Evolutionary conservation across 2,797 vertebrate species (phyloP), one percentile per base, ranked within the genome.

Genomic region (Hyperoplus lanceolatus): DNA sequence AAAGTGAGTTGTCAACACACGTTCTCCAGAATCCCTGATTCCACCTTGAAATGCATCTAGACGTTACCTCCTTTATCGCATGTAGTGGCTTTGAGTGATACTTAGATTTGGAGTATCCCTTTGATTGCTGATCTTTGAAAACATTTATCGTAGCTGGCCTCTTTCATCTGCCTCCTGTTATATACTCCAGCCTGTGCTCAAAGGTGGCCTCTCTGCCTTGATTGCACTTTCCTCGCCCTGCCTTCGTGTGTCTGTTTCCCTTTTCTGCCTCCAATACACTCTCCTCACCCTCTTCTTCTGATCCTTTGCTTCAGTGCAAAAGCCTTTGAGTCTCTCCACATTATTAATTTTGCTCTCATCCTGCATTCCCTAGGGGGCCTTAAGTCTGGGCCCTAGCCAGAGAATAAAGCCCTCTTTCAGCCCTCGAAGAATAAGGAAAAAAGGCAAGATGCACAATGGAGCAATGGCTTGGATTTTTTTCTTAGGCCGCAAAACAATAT

Each of bases 341-440:
- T 91, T 93, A 95, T 94, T 92, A 91, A 93, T 94, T 93, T 90
- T 87, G 68, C 82, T 92, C 91, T 94, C 92, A 93, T 94, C 91
- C 89, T 57, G n/a, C 62, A 9, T 80, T 88, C 86, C 85, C 92
- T 60, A 1, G 84, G 86, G 83, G 79, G 81, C 85, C 86, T 77
- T 83, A 83, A 90, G 74, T 81, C 80, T 55, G 67, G 70, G 39
- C n/a, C 81, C 79, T 55, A 65, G 81, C 75, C 80, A 77, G 65
- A 87, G 71, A 91, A 84, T 87, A 88, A 90, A 90, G 85, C 77
- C 29, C 68, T 80, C 77, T 87, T 80, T 77, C 49, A 84, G 77
- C 63, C 77, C 73, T 86, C 83, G 61, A 80, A 78, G 80, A 89
- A 86, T 75, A 86, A 57, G 75, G 51, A 74, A 73, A 74, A 73